Conservation (phyloP, 2,888 invertebrate genomes). For the Athalia rosae region DNA sequence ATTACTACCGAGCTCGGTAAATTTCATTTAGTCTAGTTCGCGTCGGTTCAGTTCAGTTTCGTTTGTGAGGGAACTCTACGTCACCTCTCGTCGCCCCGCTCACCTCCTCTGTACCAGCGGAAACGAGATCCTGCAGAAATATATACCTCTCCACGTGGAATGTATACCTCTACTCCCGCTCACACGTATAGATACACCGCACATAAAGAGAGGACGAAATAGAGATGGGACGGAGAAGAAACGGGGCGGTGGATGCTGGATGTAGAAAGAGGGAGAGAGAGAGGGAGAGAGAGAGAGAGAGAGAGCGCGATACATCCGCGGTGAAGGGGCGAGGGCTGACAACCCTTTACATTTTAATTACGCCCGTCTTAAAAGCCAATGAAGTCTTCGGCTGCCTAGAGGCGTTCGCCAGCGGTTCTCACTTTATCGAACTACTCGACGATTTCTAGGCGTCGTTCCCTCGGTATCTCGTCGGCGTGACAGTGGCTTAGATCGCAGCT, state of each 20-base stretch:
- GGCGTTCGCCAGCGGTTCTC: conserved; percentile 57
- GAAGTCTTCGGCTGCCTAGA: conserved; percentile 62
- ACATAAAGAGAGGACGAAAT: background rate
- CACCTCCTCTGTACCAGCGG: too few relatives aligned
- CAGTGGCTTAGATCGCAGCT: conserved; percentile 20
- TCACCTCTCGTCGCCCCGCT: too few relatives aligned
- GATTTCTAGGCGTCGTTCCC: background rate
- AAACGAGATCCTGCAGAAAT: background rate
- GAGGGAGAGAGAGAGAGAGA: conserved; percentile 48
- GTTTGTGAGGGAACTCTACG: too few relatives aligned
- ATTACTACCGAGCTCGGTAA: too few relatives aligned
- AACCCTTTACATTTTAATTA: conserved; percentile 71
- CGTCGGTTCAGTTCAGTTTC: too few relatives aligned
- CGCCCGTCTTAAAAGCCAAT: conserved; percentile 68
- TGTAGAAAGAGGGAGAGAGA: conserved; percentile 43
- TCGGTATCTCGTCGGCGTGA: conserved; percentile 37
- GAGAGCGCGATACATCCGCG: conserved; percentile 48
- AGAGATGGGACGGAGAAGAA: background rate
- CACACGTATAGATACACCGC: too few relatives aligned
- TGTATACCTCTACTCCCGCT: too few relatives aligned
- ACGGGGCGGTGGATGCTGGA: conserved; percentile 30
- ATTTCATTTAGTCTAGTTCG: too few relatives aligned
- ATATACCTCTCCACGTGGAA: background rate
- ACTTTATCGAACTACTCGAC: conserved; percentile 49
- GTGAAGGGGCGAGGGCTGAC: conserved; percentile 54